These are phyloP conservation scores for Megalops atlanticus DNA, from an alignment of 2,113 vertebrate genomes.

Conservation along the genomic window DNA sequence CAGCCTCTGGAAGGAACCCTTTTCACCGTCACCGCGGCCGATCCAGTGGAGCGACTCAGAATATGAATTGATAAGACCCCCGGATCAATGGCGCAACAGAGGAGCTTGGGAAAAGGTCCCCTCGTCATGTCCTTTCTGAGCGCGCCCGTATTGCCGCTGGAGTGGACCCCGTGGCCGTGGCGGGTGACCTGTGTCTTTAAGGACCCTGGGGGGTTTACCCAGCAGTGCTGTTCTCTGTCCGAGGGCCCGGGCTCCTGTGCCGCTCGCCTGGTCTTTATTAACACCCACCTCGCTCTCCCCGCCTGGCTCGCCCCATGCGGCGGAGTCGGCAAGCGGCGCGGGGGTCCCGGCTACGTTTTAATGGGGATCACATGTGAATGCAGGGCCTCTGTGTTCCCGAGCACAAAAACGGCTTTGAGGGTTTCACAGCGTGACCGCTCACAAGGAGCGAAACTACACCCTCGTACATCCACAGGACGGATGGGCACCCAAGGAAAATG, in stretches of 20 bases:
- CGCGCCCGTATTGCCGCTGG: background rate
- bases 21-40: too few species aligned
- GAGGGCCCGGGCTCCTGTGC: background rate
- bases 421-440: conserved; percentile 27
- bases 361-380: conserved; percentile 76
- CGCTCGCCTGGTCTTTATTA: conserved; percentile 34
- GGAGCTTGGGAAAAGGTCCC: too few species aligned
- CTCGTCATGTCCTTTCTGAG: background rate
- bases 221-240: conserved; percentile 5
- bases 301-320: conserved; percentile 21
- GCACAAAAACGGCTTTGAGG: conserved; percentile 47
- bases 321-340: conserved; percentile 45
- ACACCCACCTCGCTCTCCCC: conserved; percentile 36
- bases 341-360: conserved; percentile 66
- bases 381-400: conserved; percentile 61
- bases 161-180: background rate
- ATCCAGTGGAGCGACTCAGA: background rate
- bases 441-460: conserved; percentile 5
- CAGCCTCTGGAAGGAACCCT: too few species aligned
- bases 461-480: background rate
- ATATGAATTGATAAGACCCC: too few species aligned
- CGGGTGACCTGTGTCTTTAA: background rate
- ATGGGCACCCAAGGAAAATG: background rate
- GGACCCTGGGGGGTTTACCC: background rate
- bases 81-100: too few species aligned